phyloP scores from a whole-genome alignment of 2,797 vertebrate genomes.

The Mycteria americana region DNA sequence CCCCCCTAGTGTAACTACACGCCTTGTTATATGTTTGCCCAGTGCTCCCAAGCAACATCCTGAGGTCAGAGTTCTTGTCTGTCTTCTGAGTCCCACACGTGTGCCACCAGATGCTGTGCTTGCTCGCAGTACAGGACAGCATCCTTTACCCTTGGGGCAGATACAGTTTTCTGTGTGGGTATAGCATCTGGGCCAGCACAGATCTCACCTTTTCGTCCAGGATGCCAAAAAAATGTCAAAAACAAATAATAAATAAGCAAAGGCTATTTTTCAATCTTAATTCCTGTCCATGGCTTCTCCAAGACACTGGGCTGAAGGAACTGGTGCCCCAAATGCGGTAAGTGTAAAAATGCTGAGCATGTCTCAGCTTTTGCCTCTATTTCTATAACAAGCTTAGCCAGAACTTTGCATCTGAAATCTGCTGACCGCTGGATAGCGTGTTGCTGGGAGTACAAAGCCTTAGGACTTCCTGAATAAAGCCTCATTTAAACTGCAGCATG shows the following conservation, averaged over 20 bases:
- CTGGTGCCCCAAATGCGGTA: neutral
- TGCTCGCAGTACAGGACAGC: rapidly evolving
- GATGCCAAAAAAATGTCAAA: neutral
- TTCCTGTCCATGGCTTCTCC: neutral
- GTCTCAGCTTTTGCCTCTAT: neutral
- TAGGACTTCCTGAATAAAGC: neutral
- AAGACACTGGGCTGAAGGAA: neutral
- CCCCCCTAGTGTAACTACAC: neutral
- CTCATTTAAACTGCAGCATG: neutral
- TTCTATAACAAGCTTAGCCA: neutral
- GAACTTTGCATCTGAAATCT: neutral
- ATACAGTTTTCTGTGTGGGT: neutral
- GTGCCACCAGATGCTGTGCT: neutral
- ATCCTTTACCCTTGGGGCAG: neutral
- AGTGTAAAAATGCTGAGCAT: rapidly evolving
- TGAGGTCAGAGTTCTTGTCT: neutral
- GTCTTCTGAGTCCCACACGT: neutral
- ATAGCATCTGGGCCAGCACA: neutral
- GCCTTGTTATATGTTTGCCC: neutral
- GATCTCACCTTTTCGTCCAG: neutral
- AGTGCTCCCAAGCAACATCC: neutral
- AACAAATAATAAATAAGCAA: neutral
- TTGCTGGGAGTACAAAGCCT: neutral
- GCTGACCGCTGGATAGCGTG: neutral
- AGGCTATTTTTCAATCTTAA: neutral